Conservation (phyloP, 2,113 vertebrate genomes). For the Salvelinus fontinalis region DNA sequence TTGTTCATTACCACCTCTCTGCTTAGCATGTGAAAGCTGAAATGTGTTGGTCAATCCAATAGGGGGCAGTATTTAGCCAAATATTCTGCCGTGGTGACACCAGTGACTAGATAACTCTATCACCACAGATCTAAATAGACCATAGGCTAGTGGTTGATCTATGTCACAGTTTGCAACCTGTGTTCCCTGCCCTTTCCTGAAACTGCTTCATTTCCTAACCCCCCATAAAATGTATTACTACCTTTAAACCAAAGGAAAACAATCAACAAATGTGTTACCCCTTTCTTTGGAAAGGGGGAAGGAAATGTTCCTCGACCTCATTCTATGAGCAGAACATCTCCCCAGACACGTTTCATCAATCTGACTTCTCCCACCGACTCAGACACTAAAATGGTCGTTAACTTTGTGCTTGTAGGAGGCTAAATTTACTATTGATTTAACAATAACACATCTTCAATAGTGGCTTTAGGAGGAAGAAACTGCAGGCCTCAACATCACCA, state of each 20-base stretch:
- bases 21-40: neutral
- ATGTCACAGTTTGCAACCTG: neutral
- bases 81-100: no score
- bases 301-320: neutral
- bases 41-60: neutral
- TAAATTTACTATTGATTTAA: slow-evolving; percentile 54
- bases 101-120: neutral
- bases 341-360: neutral
- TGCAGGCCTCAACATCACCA: slow-evolving; percentile 41
- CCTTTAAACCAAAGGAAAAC: neutral
- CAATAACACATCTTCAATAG: slow-evolving; percentile 50
- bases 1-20: neutral
- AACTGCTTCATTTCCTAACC: neutral
- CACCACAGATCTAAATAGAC: neutral
- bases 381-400: slow-evolving; percentile 6
- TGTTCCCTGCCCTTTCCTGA: neutral
- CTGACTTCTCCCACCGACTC: neutral
- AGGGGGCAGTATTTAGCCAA: neutral
- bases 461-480: slow-evolving; percentile 45
- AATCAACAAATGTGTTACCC: neutral
- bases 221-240: neutral
- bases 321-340: slow-evolving; percentile 5
- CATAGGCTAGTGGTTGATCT: no score
- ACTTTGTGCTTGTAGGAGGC: slow-evolving; percentile 32
- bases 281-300: neutral